These are phyloP conservation scores for Cassiopea xamachana DNA, from an alignment of 30 jellyfish, hydroid and myxozoan genomes.

Conservation along the genomic window DNA sequence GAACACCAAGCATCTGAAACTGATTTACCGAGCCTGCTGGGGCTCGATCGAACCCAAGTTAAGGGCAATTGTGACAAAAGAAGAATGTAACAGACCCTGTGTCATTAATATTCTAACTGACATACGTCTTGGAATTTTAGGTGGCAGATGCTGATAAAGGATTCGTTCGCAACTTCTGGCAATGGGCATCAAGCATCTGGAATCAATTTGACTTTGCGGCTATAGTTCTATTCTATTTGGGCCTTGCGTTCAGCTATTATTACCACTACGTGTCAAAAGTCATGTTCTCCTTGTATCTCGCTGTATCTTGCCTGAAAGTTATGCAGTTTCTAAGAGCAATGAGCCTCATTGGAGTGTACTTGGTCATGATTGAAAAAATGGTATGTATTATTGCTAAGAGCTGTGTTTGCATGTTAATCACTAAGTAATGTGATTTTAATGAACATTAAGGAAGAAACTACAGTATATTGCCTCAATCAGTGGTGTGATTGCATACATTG, in stretches of 20 bases:
- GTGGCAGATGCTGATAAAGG: constrained; percentile 24
- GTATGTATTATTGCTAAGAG: constrained; percentile 7
- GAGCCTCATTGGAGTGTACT: constrained; percentile 47
- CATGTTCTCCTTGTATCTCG: constrained; percentile 33
- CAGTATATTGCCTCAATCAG: not conserved
- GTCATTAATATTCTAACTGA: no score
- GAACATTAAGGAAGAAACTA: no score
- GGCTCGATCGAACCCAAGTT: no score
- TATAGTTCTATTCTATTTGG: constrained; percentile 30
- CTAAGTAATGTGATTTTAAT: not conserved
- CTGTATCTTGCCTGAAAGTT: constrained; percentile 37
- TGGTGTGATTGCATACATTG: no score
- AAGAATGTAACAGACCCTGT: no score
- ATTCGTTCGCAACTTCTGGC: constrained; percentile 6
- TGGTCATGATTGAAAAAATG: constrained; percentile 72
- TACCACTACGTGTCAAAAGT: not conserved
- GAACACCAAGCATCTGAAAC: no score
- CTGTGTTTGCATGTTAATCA: not conserved
- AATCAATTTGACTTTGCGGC: constrained; percentile 34
- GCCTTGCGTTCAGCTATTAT: constrained; percentile 20
- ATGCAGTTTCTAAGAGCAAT: constrained; percentile 37
- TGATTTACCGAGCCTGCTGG: no score
- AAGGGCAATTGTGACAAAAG: no score
- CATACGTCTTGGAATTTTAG: not conserved
- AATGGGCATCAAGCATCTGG: constrained; percentile 61